Percentiles rank a stretch among this genome's conserved stretches.
Conservation (phyloP, 2,888 invertebrate species). For the Rhodophaea formosa region DNA sequence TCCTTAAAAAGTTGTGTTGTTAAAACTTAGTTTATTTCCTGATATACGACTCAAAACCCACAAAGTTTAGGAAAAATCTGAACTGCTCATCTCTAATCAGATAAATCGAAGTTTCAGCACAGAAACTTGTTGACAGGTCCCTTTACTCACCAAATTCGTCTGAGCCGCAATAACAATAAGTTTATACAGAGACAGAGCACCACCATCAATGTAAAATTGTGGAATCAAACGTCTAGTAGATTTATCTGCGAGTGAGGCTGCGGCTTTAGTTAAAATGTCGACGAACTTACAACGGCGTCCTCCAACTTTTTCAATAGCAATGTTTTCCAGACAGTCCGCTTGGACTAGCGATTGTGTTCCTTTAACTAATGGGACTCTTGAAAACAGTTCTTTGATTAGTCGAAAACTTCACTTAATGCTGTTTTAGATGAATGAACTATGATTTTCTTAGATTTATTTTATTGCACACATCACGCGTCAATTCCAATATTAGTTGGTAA, state of each 20-base stretch:
- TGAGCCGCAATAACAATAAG: slow-evolving; percentile 24
- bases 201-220: slow-evolving; percentile 46
- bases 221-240: slow-evolving; percentile 48
- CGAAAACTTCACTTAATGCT: background rate
- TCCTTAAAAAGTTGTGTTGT: no score
- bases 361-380: slow-evolving; percentile 18
- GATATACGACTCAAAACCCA: no score
- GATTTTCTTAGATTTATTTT: background rate
- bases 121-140: background rate
- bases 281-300: slow-evolving; percentile 51
- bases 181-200: slow-evolving; percentile 30
- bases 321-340: slow-evolving; percentile 48
- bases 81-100: background rate
- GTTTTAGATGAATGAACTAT: no score
- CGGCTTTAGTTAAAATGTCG: slow-evolving; percentile 54
- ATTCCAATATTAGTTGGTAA: slow-evolving; percentile 1
- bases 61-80: no score
- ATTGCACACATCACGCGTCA: background rate
- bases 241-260: slow-evolving; percentile 49
- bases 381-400: slow-evolving; percentile 29
- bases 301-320: slow-evolving; percentile 59
- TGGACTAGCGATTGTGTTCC: background rate
- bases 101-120: background rate
- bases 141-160: background rate
- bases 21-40: no score